phyloP scores from a whole-genome alignment of 1,140 invertebrate species.

The Batillaria attramentaria region DNA sequence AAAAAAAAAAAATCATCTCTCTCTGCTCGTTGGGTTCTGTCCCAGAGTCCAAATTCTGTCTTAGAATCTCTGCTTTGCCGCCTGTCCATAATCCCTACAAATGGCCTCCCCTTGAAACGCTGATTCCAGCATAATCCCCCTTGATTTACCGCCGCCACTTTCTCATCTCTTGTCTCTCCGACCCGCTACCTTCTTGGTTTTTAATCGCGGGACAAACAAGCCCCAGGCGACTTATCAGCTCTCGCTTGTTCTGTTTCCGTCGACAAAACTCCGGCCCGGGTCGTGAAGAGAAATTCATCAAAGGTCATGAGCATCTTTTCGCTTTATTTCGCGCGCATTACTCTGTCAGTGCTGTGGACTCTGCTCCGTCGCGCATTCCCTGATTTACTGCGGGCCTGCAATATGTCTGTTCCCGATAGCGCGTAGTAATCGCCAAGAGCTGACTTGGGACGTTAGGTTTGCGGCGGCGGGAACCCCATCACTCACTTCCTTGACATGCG shows the following conservation, averaged over 20 bases:
- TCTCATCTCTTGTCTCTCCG: conserved; percentile 8
- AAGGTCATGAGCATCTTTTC: not conserved
- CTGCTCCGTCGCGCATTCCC: not conserved
- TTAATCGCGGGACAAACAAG: conserved; percentile 13
- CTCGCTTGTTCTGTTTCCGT: conserved; percentile 4
- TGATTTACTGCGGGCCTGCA: conserved; percentile 14
- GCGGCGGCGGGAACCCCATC: conserved; percentile 13
- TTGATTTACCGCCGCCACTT: conserved; percentile 12
- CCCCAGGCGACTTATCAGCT: not conserved
- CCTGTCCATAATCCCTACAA: conserved; percentile 16
- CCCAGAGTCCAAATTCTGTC: not conserved
- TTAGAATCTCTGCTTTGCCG: not conserved
- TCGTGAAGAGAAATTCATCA: conserved; percentile 3
- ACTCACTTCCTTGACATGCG: not conserved
- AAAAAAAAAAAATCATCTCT: too few species aligned
- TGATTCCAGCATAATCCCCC: not conserved
- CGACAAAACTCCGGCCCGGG: not conserved
- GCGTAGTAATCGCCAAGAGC: not conserved
- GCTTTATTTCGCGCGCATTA: conserved; percentile 16
- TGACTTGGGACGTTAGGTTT: not conserved
- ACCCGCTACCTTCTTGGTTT: conserved; percentile 12
- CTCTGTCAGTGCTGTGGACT: not conserved
- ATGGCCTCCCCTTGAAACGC: not conserved
- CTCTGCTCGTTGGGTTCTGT: too few species aligned
- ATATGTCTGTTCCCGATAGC: conserved; percentile 31